Conservation (phyloP, 1,140 invertebrate genomes). For the Chironomus tepperi region DNA sequence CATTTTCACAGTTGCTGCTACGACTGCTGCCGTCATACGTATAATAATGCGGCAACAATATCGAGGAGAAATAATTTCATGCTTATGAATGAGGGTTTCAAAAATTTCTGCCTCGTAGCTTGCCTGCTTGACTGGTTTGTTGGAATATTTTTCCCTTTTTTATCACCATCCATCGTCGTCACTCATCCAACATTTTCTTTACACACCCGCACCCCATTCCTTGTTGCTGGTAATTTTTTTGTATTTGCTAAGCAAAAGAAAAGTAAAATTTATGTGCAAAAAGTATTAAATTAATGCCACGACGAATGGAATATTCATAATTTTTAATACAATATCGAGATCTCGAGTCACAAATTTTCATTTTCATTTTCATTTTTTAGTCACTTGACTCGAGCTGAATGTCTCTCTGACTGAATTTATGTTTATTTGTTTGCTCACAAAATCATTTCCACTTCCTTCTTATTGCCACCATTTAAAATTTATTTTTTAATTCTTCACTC, state of each 20-base stretch:
- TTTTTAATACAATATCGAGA: slow-evolving; percentile 16
- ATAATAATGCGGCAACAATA: neutral
- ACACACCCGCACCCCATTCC: neutral
- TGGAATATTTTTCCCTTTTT: slow-evolving; percentile 2
- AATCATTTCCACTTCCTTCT: too few relatives aligned
- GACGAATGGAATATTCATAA: neutral
- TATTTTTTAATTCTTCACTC: too few relatives aligned
- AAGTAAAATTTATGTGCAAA: neutral
- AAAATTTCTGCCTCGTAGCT: neutral
- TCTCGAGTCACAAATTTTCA: slow-evolving; percentile 16
- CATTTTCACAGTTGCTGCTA: neutral
- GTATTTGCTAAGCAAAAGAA: neutral
- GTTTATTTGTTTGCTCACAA: too few relatives aligned
- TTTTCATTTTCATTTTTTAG: neutral
- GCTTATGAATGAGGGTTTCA: slow-evolving; percentile 2
- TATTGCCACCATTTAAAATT: too few relatives aligned
- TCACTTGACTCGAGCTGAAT: too few relatives aligned
- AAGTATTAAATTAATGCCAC: neutral
- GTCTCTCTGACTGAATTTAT: too few relatives aligned
- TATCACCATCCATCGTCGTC: slow-evolving; percentile 1
- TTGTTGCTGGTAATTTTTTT: neutral
- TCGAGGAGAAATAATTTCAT: neutral
- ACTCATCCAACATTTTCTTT: neutral
- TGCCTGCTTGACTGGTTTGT: neutral
- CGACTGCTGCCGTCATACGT: neutral